Base-by-base conservation (phyloP, 2,113 vertebrate species). In the Chaenogobius annularis region DNA sequence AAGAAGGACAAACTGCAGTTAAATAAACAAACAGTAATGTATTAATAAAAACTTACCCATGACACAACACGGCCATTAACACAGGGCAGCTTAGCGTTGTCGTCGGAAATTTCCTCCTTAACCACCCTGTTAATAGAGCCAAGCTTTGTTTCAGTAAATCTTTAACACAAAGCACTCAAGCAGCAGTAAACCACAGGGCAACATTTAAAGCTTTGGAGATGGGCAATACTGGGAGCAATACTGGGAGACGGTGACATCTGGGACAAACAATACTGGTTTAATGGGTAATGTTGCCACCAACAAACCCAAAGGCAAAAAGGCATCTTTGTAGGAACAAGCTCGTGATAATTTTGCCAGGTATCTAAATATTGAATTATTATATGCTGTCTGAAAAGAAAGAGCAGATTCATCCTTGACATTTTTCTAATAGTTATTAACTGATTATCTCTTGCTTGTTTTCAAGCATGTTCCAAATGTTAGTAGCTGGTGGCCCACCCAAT, bases 41-140 rank as follows among this genome's bases (percentile, higher is more conserved):
- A 3, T 74, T 17, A 52, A 67, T 54, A 50, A 64, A 15, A 82
- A 90, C 97, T 93, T 93, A 99, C 97, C 97, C 98, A 99, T 83
- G 98, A 99, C 70, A 99, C 98, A 83, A 99, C 97, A 58, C 98
- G 94, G 75, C 98, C 98, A n/a, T 98, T 99, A 92, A 99, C 98
- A 90, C 98, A 99, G 11, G 98, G 97, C 9, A 99, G 93, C 88
- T 93, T 96, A 66, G 97, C 94, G 1, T 96, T 96, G 91, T 99
- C 98, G 0, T 99, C 97, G 0, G 96, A 97, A 83, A 99, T 98
- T 90, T 99, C 97, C 81, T 99, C 97, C 84, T 99, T 99, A 62
- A 99, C 98, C 87, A 99, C 98, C 88, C 98, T 99, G 94, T 72
- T 70, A 89, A 78, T 66, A 77, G 66, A 83, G 78, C 70, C 85